A percentile compares a stretch with the other conserved stretches of the same genome.
Evolutionary conservation across 2,888 invertebrate genomes (phyloP).

Genomic region (Mimachlamys varia): DNA sequence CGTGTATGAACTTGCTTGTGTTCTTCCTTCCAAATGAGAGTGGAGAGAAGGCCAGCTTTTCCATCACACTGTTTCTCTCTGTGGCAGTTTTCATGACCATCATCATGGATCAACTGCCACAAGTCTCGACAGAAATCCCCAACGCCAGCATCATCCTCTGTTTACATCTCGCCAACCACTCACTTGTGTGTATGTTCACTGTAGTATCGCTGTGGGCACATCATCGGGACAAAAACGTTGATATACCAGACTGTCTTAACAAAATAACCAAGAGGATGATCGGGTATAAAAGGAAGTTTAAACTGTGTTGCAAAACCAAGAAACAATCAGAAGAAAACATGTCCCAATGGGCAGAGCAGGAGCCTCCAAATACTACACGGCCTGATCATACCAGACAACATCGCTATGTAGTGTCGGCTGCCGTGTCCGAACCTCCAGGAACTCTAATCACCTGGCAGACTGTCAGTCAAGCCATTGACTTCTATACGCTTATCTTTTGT

Average conservation of each 20-base stretch:
- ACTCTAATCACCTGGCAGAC: not conserved
- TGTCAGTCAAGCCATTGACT: not conserved
- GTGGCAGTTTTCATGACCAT: not conserved
- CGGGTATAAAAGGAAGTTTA: not conserved
- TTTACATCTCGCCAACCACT: not conserved
- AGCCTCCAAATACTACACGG: not conserved
- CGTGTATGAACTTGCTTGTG: not conserved
- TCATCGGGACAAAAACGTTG: not conserved
- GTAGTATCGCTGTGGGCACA: not conserved
- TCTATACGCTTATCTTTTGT: too few species aligned
- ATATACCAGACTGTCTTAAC: not conserved
- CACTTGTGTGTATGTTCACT: conserved; percentile 11
- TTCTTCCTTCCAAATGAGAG: not conserved
- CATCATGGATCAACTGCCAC: not conserved
- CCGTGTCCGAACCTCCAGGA: not conserved
- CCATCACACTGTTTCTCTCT: not conserved
- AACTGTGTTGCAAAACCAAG: not conserved
- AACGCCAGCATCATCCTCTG: not conserved
- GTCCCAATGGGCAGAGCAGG: not conserved
- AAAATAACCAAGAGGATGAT: not conserved
- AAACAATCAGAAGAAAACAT: not conserved
- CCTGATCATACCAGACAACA: not conserved
- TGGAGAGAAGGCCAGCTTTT: not conserved
- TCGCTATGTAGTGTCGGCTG: not conserved
- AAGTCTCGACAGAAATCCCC: not conserved